Evolutionary conservation across 2,797 vertebrate genomes (phyloP).

Genomic region (Chloroceryle amazona): DNA sequence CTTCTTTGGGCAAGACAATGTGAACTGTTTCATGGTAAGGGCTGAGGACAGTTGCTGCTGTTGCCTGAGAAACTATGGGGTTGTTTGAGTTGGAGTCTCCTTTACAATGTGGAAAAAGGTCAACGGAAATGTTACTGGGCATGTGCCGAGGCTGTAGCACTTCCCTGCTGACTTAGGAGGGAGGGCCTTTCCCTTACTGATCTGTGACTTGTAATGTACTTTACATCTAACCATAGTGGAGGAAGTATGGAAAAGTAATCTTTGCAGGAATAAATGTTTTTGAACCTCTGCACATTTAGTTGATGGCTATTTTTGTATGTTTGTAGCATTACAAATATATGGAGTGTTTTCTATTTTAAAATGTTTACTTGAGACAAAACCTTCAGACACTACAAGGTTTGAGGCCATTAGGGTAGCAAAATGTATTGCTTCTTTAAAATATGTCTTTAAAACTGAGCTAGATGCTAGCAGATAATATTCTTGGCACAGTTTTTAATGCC

Average conservation of each 20-base stretch:
- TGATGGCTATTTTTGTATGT: constrained; percentile 47
- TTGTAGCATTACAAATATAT: neutral
- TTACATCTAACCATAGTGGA: neutral
- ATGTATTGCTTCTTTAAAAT: neutral
- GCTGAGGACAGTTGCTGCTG: neutral
- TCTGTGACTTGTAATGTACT: constrained; percentile 28
- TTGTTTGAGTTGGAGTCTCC: neutral
- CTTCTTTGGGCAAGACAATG: neutral
- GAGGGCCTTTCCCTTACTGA: constrained; percentile 55
- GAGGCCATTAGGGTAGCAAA: neutral
- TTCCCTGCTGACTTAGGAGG: constrained; percentile 13
- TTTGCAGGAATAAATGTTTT: constrained; percentile 19
- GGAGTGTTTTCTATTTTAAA: constrained; percentile 27
- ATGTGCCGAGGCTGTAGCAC: neutral
- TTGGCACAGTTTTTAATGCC: neutral
- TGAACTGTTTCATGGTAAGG: neutral
- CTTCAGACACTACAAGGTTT: neutral
- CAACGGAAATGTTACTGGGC: constrained; percentile 25
- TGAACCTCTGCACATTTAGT: constrained; percentile 22
- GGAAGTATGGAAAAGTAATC: constrained; percentile 69
- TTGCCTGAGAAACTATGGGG: neutral
- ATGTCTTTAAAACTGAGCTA: neutral
- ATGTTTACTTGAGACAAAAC: neutral
- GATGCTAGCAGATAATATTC: neutral
- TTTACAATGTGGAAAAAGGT: constrained; percentile 41